A percentile compares a stretch with the other conserved stretches of the same genome.
phyloP scores from a whole-genome alignment of 2,113 vertebrate genomes.

The Menidia beryllina region DNA sequence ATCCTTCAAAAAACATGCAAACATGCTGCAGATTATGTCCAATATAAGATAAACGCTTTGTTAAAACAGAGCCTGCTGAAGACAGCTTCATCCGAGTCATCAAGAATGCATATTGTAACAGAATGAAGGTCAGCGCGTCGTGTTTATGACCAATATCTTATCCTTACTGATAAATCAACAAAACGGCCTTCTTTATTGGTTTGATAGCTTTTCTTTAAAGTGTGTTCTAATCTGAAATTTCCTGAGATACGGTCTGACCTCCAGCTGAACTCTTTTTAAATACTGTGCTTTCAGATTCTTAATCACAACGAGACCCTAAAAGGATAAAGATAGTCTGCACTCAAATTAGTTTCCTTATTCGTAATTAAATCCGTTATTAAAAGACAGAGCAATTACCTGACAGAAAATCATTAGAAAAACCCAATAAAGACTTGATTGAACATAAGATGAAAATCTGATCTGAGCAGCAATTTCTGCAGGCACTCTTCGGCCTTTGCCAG shows the following conservation, averaged over 20 bases:
- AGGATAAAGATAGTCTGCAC: not conserved
- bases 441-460: not conserved
- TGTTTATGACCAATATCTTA: conserved; percentile 49
- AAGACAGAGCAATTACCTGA: not conserved
- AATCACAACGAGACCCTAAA: not conserved
- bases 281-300: not conserved
- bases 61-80: not conserved
- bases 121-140: conserved; percentile 19
- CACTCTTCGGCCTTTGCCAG: no score
- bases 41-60: not conserved
- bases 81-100: not conserved
- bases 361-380: no score
- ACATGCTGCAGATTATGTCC: not conserved
- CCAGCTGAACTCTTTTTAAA: conserved; percentile 14
- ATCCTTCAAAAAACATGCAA: not conserved
- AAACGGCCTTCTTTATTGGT: not conserved
- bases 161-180: conserved; percentile 26
- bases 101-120: not conserved
- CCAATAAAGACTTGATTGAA: not conserved
- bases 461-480: no score
- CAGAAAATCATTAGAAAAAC: no score
- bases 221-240: not conserved
- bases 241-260: conserved; percentile 1
- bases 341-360: no score
- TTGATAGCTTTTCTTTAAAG: not conserved